These are phyloP conservation scores for Masticophis lateralis DNA, from an alignment of 2,797 vertebrate species.

Conservation along the genomic window DNA sequence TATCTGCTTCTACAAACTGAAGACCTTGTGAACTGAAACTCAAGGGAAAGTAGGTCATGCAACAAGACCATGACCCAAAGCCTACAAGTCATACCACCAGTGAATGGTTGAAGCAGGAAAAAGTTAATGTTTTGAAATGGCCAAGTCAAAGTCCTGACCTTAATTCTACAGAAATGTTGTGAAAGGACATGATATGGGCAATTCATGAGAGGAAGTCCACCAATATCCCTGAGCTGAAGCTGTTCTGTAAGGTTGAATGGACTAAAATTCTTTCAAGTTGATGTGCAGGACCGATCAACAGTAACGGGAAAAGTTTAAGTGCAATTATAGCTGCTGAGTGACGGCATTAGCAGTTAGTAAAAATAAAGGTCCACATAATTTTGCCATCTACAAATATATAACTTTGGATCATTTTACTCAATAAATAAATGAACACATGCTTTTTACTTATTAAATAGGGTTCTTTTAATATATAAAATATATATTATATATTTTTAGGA, in stretches of 20 bases:
- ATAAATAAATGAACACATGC: background rate
- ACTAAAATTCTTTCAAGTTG: background rate
- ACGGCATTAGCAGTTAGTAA: background rate
- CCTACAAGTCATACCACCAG: background rate
- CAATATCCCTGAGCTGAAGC: background rate
- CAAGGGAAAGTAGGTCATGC: background rate
- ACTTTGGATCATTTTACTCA: background rate
- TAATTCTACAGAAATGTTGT: background rate
- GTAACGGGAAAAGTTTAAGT: background rate
- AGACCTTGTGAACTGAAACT: background rate
- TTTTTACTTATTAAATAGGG: background rate
- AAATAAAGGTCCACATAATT: background rate
- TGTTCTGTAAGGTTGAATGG: background rate
- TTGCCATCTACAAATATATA: background rate
- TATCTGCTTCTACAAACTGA: background rate
- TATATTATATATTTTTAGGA: background rate
- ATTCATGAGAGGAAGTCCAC: background rate
- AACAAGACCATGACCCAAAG: background rate
- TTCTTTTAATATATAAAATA: background rate
- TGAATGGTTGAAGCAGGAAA: background rate
- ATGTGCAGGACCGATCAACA: background rate
- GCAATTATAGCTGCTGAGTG: background rate
- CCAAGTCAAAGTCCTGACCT: background rate
- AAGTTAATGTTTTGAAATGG: background rate
- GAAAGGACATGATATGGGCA: background rate